Conservation (phyloP, 2,888 invertebrate genomes). For the Limnephilus auricula region DNA sequence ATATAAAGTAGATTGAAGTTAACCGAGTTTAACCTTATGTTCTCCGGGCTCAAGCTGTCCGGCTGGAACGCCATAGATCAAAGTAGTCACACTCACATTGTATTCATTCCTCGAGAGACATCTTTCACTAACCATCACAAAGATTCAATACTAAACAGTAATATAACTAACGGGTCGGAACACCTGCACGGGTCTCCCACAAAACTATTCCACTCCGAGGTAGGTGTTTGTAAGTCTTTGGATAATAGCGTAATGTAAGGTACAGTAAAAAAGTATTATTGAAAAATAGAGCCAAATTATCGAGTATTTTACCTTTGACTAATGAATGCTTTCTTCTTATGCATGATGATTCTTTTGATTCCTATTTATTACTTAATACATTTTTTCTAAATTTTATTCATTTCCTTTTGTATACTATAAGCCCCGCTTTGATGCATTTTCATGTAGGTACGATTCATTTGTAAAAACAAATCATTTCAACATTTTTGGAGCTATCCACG, state of each 20-base stretch:
- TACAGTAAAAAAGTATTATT: slow-evolving; percentile 59
- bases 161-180: slow-evolving; percentile 46
- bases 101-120: slow-evolving; percentile 3
- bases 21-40: not conserved
- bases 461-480: slow-evolving; percentile 47
- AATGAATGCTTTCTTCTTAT: slow-evolving; percentile 59
- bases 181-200: slow-evolving; percentile 29
- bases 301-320: slow-evolving; percentile 58
- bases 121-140: slow-evolving; percentile 22
- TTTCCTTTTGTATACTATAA: slow-evolving; percentile 55
- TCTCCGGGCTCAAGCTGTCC: not conserved
- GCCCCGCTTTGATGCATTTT: slow-evolving; percentile 58
- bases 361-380: slow-evolving; percentile 43
- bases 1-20: not conserved
- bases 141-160: slow-evolving; percentile 24
- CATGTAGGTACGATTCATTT: slow-evolving; percentile 44
- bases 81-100: slow-evolving; percentile 12
- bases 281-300: slow-evolving; percentile 54
- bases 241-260: slow-evolving; percentile 54
- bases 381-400: slow-evolving; percentile 35
- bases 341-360: slow-evolving; percentile 54
- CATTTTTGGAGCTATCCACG: slow-evolving; percentile 46
- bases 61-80: not conserved
- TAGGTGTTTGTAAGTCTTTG: slow-evolving; percentile 56
- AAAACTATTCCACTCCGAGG: slow-evolving; percentile 49